Evolutionary conservation across 2,113 vertebrate species (phyloP).

Genomic region (Cavia aperea): DNA sequence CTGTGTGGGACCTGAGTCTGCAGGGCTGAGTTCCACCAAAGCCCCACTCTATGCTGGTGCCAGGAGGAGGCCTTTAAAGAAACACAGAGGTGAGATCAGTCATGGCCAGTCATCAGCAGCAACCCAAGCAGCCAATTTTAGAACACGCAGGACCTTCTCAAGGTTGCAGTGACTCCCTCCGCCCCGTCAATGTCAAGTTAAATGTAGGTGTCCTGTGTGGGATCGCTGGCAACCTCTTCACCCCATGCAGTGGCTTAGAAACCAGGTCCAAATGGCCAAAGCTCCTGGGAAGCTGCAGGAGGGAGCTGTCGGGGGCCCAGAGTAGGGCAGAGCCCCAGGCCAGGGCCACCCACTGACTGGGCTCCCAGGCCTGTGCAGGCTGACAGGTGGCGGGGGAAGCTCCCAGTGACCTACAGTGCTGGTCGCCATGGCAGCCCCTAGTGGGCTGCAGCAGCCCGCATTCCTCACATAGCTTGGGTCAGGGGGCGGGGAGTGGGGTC

Average conservation of each 20-base stretch:
- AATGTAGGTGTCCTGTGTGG: neutral
- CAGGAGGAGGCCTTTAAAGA: neutral
- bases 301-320: neutral
- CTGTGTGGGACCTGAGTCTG: rapidly evolving
- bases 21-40: rapidly evolving
- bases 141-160: constrained; percentile 16
- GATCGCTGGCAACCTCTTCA: neutral
- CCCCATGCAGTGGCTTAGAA: rapidly evolving
- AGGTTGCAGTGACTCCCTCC: neutral
- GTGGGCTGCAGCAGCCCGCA: neutral
- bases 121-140: neutral
- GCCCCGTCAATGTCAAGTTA: neutral
- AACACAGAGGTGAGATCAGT: neutral
- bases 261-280: rapidly evolving
- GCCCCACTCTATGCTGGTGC: too few species aligned
- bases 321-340: neutral
- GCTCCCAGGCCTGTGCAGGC: neutral
- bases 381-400: neutral
- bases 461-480: constrained; percentile 31
- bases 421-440: neutral
- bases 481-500: neutral
- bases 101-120: neutral
- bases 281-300: rapidly evolving
- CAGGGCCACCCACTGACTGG: neutral
- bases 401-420: neutral